A percentile compares a stretch with the other conserved stretches of the same genome.
These are phyloP conservation scores for Lepisosteus osseus DNA, from an alignment of 2,113 vertebrate species.

Conservation along the genomic window DNA sequence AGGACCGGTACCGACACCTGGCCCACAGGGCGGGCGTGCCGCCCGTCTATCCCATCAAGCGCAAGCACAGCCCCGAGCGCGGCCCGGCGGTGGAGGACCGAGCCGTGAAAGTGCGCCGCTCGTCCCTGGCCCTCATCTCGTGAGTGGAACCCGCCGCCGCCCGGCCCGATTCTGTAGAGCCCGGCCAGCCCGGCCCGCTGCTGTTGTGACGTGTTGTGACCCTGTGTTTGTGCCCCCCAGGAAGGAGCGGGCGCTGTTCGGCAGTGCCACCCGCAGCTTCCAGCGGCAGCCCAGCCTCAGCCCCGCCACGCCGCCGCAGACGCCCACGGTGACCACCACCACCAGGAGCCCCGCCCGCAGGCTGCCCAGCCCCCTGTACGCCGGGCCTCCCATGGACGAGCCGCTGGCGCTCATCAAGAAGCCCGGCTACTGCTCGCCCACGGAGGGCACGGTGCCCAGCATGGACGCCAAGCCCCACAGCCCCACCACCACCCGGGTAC, in stretches of 20 bases:
- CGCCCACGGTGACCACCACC: constrained; percentile 30
- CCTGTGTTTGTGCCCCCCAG: constrained; percentile 41
- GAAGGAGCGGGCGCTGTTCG: constrained; percentile 58
- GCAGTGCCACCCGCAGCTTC: constrained; percentile 37
- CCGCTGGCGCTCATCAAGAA: constrained; percentile 74
- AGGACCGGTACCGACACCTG: constrained; percentile 67
- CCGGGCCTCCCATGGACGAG: constrained; percentile 64
- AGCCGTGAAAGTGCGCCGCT: constrained; percentile 34
- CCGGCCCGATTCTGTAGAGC: too few species aligned
- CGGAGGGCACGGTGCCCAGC: not conserved
- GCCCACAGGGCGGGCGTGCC: constrained; percentile 54
- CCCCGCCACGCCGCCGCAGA: constrained; percentile 29
- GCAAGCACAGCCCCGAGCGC: constrained; percentile 58
- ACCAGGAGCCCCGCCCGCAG: constrained; percentile 58
- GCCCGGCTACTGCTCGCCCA: constrained; percentile 38
- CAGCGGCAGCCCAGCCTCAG: constrained; percentile 44
- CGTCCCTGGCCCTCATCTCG: constrained; percentile 6
- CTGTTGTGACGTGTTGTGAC: not conserved
- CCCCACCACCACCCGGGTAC: not conserved
- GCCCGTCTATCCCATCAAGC: constrained; percentile 55
- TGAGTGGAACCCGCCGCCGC: not conserved
- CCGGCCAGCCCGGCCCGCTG: not conserved
- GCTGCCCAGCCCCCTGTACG: constrained; percentile 42
- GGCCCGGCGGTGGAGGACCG: constrained; percentile 61
- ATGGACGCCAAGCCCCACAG: not conserved